Base-by-base conservation (phyloP, 2,113 vertebrate species). In the Psophia crepitans region DNA sequence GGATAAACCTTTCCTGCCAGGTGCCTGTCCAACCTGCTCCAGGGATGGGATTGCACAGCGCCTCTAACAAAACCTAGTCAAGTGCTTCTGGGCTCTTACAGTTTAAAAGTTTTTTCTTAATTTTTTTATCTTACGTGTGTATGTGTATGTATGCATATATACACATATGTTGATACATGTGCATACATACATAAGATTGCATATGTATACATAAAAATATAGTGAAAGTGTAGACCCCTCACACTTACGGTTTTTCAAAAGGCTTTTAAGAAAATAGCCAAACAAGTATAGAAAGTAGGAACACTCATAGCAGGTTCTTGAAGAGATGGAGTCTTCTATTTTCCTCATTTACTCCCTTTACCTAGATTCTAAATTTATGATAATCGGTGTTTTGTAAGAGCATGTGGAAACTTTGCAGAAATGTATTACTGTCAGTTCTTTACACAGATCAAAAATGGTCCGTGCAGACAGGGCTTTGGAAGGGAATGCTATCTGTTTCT, bases 391-490 rank as follows among this genome's bases (percentile, higher is more conserved):
- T 94, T 90, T 91, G 82, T 94, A 94, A 63, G 53, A 95, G 44
- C 16, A 4, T 79, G 53, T 84, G 83, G 84, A 95, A 95, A 87
- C 69, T 93, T 93, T 89, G 58, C 83, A 78, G 87, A 69, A 49
- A 63, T 4, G 7, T 51, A 33, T 84, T 91, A 79, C 77, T 87
- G 90, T 93, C 87, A 93, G 78, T 65, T 95, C 69, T 93, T 91
- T 87, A 58, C 68, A 91, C n/a, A 70, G 71, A 89, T 96, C 91
- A 91, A 77, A 96, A 96, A 84, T 80, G 41, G 57, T 82, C 76
- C 37, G 13, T 88, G 79, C 87, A 95, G 92, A 94, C 87, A 87
- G 89, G 78, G 76, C 74, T 91, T 96, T 97, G 91, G 87, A 96
- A 94, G 57, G 56, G 76, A 91, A 91, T 68, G 57, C 54, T 92